Base-by-base conservation (phyloP, 2,113 vertebrate genomes). In the Oncorhynchus mykiss region DNA sequence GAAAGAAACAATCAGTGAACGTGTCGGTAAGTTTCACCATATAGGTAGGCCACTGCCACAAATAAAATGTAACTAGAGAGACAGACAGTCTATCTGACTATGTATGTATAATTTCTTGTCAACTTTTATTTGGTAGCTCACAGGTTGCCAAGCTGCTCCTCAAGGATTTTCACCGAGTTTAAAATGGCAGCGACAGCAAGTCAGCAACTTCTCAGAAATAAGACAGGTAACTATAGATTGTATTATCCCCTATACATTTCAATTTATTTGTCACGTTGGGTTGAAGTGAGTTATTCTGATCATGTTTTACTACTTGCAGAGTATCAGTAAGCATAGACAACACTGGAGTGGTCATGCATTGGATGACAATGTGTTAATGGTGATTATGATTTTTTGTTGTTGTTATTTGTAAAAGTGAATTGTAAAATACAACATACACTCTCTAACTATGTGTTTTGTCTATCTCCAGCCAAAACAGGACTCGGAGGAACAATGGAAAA, bases 401-500 rank as follows among this genome's bases (percentile, higher is more conserved):
- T 45, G 8, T 45, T 45, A 9, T 45, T 45, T 8, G 81, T 59
- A 34, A 25, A 18, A 16, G 13, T 29, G 59, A 13, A 49, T 67
- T 51, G 60, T 20, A 27, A 69, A 5, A 3, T 1, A 31, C 65
- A 59, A 27, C 0, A 12, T 16, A 78, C 18, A 29, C 31, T 39
- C 27, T 78, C 11, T 27, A 22, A 45, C 39, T 45, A 20, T 1
- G 25, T 62, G 11, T 69, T 9, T 45, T 80, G 24, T 82, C 7
- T 81, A 72, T 81, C 25, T 20, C 60, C 39, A 99, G 98, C 97
- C 98, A 66, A 94, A 90, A 70, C 76, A 87, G 57, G 93, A 94
- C 1, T 96, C 98, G 90, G 98, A 99, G 76, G 96, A 98, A 85
- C 96, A 95, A 67, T 99, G 98, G 98, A 97, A 93, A 87, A 96